Evolutionary conservation across 2,888 invertebrate species (phyloP).

Genomic region (Drosophila multiciliata): DNA sequence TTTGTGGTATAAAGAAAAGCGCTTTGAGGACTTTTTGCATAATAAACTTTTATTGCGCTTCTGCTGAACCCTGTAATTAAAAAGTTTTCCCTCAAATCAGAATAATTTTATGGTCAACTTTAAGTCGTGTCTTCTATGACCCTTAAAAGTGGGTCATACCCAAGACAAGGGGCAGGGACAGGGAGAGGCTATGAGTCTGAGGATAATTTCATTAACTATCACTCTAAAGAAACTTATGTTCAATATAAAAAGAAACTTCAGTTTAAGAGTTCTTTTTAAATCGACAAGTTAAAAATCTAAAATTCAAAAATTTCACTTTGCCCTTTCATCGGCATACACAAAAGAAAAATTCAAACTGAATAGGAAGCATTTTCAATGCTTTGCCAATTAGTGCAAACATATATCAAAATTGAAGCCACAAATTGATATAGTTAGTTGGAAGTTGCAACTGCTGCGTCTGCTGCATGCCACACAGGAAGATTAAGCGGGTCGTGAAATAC

Average conservation of each 20-base stretch:
- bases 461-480: slow-evolving; percentile 12
- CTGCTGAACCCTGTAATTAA: slow-evolving; percentile 75
- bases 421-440: neutral
- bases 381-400: slow-evolving; percentile 25
- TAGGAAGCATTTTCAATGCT: neutral
- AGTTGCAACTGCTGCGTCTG: slow-evolving; percentile 12
- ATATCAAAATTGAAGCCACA: neutral
- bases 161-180: neutral
- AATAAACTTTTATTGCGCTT: slow-evolving; percentile 76
- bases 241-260: neutral
- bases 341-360: neutral
- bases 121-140: slow-evolving; percentile 19
- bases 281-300: neutral
- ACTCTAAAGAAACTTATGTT: neutral
- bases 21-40: slow-evolving; percentile 53
- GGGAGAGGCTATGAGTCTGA: neutral
- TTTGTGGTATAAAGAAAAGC: slow-evolving; percentile 7
- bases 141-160: slow-evolving; percentile 45
- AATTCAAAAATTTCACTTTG: neutral
- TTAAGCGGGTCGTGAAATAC: slow-evolving; percentile 6
- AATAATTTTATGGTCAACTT: slow-evolving; percentile 32
- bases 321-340: neutral
- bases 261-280: neutral
- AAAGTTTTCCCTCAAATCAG: slow-evolving; percentile 68
- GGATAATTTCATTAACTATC: slow-evolving; percentile 9